Evolutionary conservation across 2,888 invertebrate species (phyloP).

Genomic region (Callyntrura guangdongensis): DNA sequence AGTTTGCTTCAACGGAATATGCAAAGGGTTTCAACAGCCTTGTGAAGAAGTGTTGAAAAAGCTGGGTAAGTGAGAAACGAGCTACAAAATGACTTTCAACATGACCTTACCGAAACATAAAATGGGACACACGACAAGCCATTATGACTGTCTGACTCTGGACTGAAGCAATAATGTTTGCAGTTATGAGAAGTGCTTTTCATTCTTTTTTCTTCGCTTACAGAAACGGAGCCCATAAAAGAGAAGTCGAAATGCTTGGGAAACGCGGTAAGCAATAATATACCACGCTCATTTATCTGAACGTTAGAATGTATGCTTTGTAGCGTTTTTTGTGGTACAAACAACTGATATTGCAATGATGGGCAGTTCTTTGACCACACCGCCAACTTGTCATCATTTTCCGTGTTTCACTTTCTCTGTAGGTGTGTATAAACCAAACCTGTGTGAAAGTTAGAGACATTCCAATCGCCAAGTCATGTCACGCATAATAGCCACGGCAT

Average conservation of each 20-base stretch:
- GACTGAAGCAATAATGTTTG: not conserved
- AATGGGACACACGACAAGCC: not conserved
- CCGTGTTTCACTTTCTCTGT: not conserved
- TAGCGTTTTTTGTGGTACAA: not conserved
- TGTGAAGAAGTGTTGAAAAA: slow-evolving; percentile 78
- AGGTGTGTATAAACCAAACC: slow-evolving; percentile 80
- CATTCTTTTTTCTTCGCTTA: not conserved
- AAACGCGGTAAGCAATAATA: slow-evolving; percentile 56
- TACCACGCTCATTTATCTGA: not conserved
- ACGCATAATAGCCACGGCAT: slow-evolving; percentile 53
- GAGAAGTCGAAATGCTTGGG: slow-evolving; percentile 74
- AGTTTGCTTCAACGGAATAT: slow-evolving; percentile 96
- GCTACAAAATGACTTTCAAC: not conserved
- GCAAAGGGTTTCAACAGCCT: slow-evolving; percentile 86
- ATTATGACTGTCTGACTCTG: not conserved
- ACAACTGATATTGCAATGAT: too few relatives aligned
- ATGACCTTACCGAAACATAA: slow-evolving; percentile 49
- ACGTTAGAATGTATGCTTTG: not conserved
- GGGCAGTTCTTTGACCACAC: not conserved
- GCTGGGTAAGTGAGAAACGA: slow-evolving; percentile 60
- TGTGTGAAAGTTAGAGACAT: slow-evolving; percentile 78
- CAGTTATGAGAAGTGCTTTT: not conserved
- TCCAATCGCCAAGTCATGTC: slow-evolving; percentile 75
- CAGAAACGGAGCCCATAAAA: slow-evolving; percentile 76
- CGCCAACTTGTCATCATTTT: not conserved